Evolutionary conservation across 2,888 invertebrate genomes (phyloP).

Genomic region (Pachydiplax longipennis): DNA sequence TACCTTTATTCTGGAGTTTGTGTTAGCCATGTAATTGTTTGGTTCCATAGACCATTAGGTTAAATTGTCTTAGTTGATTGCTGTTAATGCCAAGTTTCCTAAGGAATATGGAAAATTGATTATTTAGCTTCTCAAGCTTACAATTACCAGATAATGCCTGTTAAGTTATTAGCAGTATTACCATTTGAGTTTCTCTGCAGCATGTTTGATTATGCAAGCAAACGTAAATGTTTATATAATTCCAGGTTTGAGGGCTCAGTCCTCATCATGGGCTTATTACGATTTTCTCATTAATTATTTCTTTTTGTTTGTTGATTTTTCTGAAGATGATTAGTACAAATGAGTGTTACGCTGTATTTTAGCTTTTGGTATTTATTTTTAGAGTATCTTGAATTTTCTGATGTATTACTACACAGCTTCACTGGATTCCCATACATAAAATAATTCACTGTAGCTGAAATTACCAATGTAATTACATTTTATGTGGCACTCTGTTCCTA

Average conservation of each 20-base stretch:
- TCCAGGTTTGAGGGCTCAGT: constrained; percentile 6
- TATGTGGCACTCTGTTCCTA: constrained; percentile 6
- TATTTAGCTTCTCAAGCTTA: background rate
- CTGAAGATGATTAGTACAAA: constrained; percentile 39
- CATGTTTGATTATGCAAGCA: background rate
- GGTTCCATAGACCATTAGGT: constrained; percentile 2
- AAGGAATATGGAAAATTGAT: background rate
- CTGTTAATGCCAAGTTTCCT: background rate
- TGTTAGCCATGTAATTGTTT: background rate
- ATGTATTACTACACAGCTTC: constrained; percentile 36
- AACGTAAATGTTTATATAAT: background rate
- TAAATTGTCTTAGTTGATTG: background rate
- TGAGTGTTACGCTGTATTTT: constrained; percentile 38
- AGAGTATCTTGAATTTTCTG: constrained; percentile 21
- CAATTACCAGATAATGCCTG: constrained; percentile 23
- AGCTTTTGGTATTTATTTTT: constrained; percentile 37
- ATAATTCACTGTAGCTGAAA: background rate
- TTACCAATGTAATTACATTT: background rate
- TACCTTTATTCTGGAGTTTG: background rate
- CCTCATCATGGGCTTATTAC: constrained; percentile 6
- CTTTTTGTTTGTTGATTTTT: constrained; percentile 19
- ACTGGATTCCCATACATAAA: constrained; percentile 5
- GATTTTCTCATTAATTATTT: background rate
- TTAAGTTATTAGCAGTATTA: constrained; percentile 39
- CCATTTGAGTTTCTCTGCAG: constrained; percentile 10